Evolutionary conservation across 2,888 invertebrate genomes (phyloP).

Genomic region (Onthophagus sagittarius): DNA sequence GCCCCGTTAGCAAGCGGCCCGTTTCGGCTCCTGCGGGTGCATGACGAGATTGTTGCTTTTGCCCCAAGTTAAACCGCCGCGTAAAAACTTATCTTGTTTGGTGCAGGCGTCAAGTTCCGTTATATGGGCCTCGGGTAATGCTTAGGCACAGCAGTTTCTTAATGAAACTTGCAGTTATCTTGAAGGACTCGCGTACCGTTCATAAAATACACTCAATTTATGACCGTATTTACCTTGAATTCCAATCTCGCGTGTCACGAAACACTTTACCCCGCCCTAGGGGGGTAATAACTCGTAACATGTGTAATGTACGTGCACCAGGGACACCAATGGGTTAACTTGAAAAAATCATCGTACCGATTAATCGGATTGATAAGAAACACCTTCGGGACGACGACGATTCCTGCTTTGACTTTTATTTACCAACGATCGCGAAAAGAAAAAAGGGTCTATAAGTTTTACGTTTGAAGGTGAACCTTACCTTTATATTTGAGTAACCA

Average conservation of each 20-base stretch:
- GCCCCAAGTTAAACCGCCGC: not conserved
- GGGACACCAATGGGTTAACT: not conserved
- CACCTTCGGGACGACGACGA: not conserved
- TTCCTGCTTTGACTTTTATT: not conserved
- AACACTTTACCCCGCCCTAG: not conserved
- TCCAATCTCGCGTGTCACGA: not conserved
- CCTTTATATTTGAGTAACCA: not conserved
- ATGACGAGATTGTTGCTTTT: conserved; percentile 7
- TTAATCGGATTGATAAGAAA: not conserved
- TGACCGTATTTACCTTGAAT: not conserved
- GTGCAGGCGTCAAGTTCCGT: conserved; percentile 11
- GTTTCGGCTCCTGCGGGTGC: not conserved
- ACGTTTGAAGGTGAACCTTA: not conserved
- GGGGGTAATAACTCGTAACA: not conserved
- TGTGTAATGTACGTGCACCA: not conserved
- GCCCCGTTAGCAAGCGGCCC: conserved; percentile 6
- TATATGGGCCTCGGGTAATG: not conserved
- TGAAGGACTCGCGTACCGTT: not conserved
- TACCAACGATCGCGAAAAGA: not conserved
- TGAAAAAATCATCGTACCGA: not conserved
- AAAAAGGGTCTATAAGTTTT: not conserved
- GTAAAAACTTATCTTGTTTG: conserved; percentile 18
- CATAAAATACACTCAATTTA: not conserved
- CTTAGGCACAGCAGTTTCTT: not conserved
- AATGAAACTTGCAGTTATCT: not conserved